Evolutionary conservation across 2,797 vertebrate genomes (phyloP).

Genomic region (Schizothorax lantsangensis): DNA sequence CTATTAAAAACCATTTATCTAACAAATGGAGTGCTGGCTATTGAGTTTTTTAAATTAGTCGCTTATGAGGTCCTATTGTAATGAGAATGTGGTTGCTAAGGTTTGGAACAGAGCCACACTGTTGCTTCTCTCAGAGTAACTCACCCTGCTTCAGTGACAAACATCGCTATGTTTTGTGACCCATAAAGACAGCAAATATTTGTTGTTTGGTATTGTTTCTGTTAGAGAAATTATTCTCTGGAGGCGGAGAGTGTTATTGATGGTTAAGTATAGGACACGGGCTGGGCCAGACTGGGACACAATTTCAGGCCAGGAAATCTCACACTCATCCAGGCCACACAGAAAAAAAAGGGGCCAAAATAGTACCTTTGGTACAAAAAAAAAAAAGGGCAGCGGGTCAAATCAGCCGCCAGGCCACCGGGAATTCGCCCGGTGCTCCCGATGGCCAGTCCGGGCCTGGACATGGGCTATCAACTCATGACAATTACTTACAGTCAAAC

Average conservation of each 20-base stretch:
- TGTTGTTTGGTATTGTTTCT: conserved; percentile 32
- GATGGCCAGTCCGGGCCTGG: too few relatives aligned
- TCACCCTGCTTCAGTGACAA: neutral
- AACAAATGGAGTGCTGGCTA: neutral
- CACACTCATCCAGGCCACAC: too few relatives aligned
- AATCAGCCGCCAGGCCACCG: too few relatives aligned
- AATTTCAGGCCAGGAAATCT: too few relatives aligned
- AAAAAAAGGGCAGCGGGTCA: too few relatives aligned
- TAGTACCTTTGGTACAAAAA: too few relatives aligned
- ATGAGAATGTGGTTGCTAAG: neutral
- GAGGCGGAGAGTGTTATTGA: conserved; percentile 15
- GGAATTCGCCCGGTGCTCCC: too few relatives aligned
- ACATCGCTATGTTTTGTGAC: neutral
- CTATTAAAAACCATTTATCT: neutral
- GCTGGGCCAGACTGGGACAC: too few relatives aligned
- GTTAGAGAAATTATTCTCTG: neutral
- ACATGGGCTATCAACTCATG: neutral
- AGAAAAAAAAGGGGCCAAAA: too few relatives aligned
- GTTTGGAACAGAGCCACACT: neutral
- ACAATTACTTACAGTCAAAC: conserved; percentile 35
- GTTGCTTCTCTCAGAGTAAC: neutral
- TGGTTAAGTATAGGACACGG: neutral
- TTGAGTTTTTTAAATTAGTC: neutral
- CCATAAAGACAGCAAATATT: conserved; percentile 17
- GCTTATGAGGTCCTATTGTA: neutral